Evolutionary conservation across 2,113 vertebrate genomes (phyloP), one percentile per base, ranked within the genome.

Genomic region (Oryzias javanicus): DNA sequence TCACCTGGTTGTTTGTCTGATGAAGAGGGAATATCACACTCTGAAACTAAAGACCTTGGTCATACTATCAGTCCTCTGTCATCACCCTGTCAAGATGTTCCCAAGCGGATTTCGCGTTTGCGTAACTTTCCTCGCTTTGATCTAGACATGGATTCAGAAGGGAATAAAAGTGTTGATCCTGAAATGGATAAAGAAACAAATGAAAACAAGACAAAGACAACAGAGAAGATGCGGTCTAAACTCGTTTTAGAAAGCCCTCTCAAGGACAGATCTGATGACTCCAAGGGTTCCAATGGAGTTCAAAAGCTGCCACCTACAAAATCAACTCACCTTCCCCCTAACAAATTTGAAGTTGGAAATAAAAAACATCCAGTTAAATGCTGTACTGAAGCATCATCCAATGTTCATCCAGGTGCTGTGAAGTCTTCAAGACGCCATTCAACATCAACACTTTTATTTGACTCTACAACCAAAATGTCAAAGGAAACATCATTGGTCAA

Each of bases 11-110:
- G 42, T 44, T 84, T 64, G 12, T 66, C 76, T 25, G 66, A 74
- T 22, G 81, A 70, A 66, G 80, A 86, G 48, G 70, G 56, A 10
- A 70, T 27, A 42, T 51, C 22, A 35, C 50, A 66, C 35, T 46
- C 35, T 14, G 47, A 66, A 13, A 17, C 24, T 4, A 5, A 7
- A 17, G 48, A 72, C 13, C 46, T 19, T 25, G 42, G 18, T 12
- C 60, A 29, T 50, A 40, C 49, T 47, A 35, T 55, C 12, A 63
- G 67, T 48, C 65, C 64, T 1, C 78, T 64, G 70, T 54, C 67
- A 14, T 87, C 82, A 8, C 61, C 72, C 41, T 80, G 72, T 55
- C 19, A 7, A 24, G 52, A 66, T 25, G 54, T 64, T 8, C 62
- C 61, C 16, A 61, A 49, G 63, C 55, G 0, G 7, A 56, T 55